phyloP scores from a whole-genome alignment of 2,113 vertebrate species.

The Athene noctua region DNA sequence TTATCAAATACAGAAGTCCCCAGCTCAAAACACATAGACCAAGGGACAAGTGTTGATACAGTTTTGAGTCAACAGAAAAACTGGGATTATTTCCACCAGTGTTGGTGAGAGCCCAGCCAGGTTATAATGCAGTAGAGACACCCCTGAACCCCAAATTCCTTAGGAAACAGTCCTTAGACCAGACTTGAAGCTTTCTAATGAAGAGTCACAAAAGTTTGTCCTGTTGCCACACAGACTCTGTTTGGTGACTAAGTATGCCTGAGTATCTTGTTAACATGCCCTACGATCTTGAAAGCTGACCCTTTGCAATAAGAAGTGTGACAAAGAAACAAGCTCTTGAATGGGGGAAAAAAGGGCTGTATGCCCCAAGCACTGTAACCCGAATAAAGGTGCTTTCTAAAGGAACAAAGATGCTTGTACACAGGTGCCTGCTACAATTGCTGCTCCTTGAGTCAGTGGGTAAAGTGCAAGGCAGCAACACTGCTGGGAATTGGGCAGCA shows the following conservation, averaged over 20 bases:
- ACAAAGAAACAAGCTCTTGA: slow-evolving; percentile 46
- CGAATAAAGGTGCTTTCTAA: slow-evolving; percentile 17
- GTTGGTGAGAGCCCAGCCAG: not conserved
- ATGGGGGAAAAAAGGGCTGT: not conserved
- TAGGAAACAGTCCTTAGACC: not conserved
- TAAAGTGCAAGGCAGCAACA: not conserved
- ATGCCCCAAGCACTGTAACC: slow-evolving; percentile 28
- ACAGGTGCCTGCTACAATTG: slow-evolving; percentile 17
- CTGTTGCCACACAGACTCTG: slow-evolving; percentile 8
- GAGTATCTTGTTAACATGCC: slow-evolving; percentile 60
- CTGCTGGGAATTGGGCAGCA: not conserved
- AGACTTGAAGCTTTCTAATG: not conserved
- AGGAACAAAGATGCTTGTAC: slow-evolving; percentile 34
- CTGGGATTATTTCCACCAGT: not conserved
- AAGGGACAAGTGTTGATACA: not conserved
- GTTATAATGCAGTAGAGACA: not conserved
- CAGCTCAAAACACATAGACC: not conserved
- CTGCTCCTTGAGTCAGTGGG: not conserved
- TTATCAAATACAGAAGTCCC: not conserved
- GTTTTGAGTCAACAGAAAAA: not conserved
- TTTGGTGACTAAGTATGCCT: slow-evolving; percentile 47
- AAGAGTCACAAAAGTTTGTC: slow-evolving; percentile 6
- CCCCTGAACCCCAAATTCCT: not conserved
- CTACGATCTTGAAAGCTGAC: slow-evolving; percentile 44
- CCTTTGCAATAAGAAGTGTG: slow-evolving; percentile 45